Evolutionary conservation across 2,888 invertebrate species (phyloP).

Genomic region (Diarsia brunnea): DNA sequence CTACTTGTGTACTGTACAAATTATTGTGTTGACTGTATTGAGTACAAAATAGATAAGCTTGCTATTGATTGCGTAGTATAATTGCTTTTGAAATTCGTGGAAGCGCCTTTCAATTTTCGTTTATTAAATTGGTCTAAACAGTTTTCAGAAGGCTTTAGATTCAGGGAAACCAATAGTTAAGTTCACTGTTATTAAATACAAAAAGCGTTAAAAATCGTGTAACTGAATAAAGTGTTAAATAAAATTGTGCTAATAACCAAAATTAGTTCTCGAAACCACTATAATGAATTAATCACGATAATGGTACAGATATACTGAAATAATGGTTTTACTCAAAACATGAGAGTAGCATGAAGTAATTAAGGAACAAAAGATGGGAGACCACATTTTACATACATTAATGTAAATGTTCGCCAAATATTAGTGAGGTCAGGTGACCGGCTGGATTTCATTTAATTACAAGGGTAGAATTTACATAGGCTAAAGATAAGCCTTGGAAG

Average conservation of each 20-base stretch:
- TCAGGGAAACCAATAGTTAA: neutral
- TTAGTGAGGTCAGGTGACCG: constrained; percentile 52
- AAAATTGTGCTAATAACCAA: constrained; percentile 24
- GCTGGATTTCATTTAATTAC: constrained; percentile 56
- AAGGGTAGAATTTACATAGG: constrained; percentile 58
- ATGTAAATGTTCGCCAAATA: constrained; percentile 56
- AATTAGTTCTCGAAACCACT: constrained; percentile 6
- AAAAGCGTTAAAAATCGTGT: neutral
- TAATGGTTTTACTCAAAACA: constrained; percentile 38
- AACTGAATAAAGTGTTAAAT: constrained; percentile 32
- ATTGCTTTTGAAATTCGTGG: neutral
- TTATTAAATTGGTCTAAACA: neutral
- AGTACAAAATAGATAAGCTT: neutral
- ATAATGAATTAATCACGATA: constrained; percentile 24
- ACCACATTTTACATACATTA: constrained; percentile 47
- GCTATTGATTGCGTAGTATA: neutral
- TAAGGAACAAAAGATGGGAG: constrained; percentile 40
- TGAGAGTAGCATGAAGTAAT: constrained; percentile 37
- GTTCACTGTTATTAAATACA: neutral
- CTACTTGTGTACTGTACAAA: neutral
- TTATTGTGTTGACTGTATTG: neutral
- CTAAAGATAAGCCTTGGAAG: constrained; percentile 30
- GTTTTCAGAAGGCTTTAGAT: neutral
- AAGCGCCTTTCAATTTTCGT: neutral
- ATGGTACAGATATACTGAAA: constrained; percentile 10